Conservation (phyloP, 2,113 vertebrate species). For the Calidris pugnax region DNA sequence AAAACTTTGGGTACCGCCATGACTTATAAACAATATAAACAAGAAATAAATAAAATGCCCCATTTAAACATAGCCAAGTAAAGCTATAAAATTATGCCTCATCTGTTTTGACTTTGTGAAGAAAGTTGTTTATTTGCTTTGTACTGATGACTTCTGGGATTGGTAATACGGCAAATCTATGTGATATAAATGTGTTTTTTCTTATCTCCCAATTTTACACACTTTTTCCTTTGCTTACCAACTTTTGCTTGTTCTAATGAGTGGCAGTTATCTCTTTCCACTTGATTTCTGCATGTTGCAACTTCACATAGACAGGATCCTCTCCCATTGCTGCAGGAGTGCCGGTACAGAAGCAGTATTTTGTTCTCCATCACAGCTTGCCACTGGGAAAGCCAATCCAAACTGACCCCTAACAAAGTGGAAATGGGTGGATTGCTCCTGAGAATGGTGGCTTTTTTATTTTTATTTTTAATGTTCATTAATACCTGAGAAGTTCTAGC, state of each 20-base stretch:
- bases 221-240: neutral
- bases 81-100: neutral
- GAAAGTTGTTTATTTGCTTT: neutral
- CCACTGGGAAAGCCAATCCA: neutral
- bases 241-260: neutral
- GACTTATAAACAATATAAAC: neutral
- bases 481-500: neutral
- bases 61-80: neutral
- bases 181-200: neutral
- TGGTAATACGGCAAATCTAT: neutral
- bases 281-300: neutral
- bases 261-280: neutral
- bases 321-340: neutral
- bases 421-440: neutral
- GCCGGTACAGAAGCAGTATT: neutral
- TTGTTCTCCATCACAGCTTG: neutral
- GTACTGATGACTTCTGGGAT: neutral
- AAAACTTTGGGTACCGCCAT: neutral
- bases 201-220: neutral
- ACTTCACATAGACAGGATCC: neutral
- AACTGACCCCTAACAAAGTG: neutral
- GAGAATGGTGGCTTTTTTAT: fast-evolving
- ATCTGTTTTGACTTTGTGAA: neutral
- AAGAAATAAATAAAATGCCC: neutral
- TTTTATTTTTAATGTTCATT: neutral